Base-by-base conservation (phyloP, 1,140 invertebrate species). In the Leptinotarsa texana region DNA sequence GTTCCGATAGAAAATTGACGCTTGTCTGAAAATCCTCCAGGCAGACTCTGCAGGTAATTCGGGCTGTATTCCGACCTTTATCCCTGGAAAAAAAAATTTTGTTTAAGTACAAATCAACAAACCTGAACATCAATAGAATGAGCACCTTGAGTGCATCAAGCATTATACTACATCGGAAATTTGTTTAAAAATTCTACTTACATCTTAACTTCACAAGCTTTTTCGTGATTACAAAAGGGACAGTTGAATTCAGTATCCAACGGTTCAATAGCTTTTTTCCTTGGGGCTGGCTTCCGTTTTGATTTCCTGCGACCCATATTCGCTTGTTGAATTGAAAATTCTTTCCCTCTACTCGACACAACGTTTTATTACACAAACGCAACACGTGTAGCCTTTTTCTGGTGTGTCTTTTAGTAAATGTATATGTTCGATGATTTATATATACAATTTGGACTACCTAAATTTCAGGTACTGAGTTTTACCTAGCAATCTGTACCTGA, bases 141-240 rank as follows among this genome's bases (percentile, higher is more conserved):
- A 42, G 8, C 11, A 42, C 6, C 8, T 1, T 11, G 33, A 11
- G 33, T 42, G 1, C 33, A 42, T 42, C 8, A 11, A 11, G 8
- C 8, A 42, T 11, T 42, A 11, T 3, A 42, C 33, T 1, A 33
- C 6, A 33, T 33, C 1, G 27, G 27, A 8, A 8, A 33, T 8
- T 33, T 33, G 27, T 33, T 33, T 33, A 33, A 33, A 1, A 42
- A 11, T 42, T 11, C 8, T 11, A 90, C 92, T 90, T 90, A 98
- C 98, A 99, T 96, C 92, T 99, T 99, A 61, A 99, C 98, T 89
- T 99, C 98, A 87, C 98, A 99, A 1, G 97, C 98, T 82, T 96
- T 97, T 86, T 99, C 98, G 84, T 99, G 98, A 87, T 99, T 99
- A 86, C 98, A 99, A 89, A 99, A 99, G 6, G 98, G 98, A 84